Percentiles rank a stretch among this genome's conserved stretches.
phyloP scores from a whole-genome alignment of 2,797 vertebrate genomes.

The Cossypha niveicapilla region DNA sequence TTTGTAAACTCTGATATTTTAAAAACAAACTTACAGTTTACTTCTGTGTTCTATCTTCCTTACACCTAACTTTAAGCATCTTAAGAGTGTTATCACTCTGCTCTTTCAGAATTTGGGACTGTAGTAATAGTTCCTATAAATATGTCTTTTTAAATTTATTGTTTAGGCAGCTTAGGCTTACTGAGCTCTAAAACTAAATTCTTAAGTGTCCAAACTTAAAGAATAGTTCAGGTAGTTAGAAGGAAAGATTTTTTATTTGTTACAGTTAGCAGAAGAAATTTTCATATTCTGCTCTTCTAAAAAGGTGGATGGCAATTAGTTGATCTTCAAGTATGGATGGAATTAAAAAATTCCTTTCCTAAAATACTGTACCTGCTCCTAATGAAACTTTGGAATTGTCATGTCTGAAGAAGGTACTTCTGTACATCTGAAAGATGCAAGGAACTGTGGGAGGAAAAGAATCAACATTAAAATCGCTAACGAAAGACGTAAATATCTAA shows the following conservation, averaged over 20 bases:
- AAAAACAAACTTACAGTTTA: not conserved
- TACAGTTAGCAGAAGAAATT: not conserved
- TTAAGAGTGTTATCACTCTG: not conserved
- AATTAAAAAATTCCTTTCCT: not conserved
- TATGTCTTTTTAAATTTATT: not conserved
- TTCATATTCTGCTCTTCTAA: not conserved
- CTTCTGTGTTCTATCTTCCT: not conserved
- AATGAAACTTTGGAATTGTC: not conserved
- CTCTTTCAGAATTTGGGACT: not conserved
- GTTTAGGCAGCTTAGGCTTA: not conserved
- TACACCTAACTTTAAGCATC: not conserved
- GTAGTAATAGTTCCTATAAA: not conserved
- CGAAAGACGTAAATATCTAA: not conserved
- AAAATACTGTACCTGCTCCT: not conserved
- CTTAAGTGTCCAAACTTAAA: not conserved
- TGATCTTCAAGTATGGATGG: not conserved
- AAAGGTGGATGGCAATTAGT: not conserved
- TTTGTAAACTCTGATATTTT: not conserved
- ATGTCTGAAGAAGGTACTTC: not conserved
- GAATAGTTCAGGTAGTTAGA: not conserved
- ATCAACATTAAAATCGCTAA: not conserved
- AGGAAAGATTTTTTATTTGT: not conserved
- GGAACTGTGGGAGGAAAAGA: not conserved
- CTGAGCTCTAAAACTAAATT: not conserved
- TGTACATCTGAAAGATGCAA: not conserved